Conservation (phyloP, 2,797 vertebrate genomes). For the Bucorvus abyssinicus region DNA sequence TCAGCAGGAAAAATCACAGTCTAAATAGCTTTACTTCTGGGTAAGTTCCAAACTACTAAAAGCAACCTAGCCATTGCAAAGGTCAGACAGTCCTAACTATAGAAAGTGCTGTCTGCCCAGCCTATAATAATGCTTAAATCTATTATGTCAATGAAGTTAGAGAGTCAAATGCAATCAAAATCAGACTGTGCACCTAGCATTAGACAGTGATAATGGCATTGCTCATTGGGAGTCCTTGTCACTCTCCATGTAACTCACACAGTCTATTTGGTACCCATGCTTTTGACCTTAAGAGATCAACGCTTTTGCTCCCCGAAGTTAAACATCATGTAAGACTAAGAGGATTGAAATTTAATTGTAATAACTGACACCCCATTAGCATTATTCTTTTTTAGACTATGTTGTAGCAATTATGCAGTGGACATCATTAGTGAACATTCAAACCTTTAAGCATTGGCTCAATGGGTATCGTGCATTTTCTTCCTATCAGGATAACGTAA, state of each 20-base stretch:
- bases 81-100: background rate
- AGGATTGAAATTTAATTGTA: constrained; percentile 1
- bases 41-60: background rate
- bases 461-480: background rate
- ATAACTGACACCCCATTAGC: background rate
- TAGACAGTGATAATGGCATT: background rate
- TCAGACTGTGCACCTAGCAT: background rate
- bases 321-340: constrained; percentile 9
- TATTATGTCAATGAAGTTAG: background rate
- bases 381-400: background rate
- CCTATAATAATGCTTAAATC: background rate
- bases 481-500: background rate
- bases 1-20: background rate
- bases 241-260: background rate
- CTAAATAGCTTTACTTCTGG: background rate
- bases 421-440: background rate
- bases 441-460: background rate
- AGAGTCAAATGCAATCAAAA: constrained; percentile 31
- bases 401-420: background rate
- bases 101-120: background rate
- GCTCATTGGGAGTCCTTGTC: background rate
- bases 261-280: background rate
- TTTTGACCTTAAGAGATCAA: background rate
- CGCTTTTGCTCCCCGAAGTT: background rate
- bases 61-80: background rate